A percentile compares a stretch with the other conserved stretches of the same genome.
Evolutionary conservation across 2,888 invertebrate species (phyloP).

Genomic region (Dolomedes plantarius): DNA sequence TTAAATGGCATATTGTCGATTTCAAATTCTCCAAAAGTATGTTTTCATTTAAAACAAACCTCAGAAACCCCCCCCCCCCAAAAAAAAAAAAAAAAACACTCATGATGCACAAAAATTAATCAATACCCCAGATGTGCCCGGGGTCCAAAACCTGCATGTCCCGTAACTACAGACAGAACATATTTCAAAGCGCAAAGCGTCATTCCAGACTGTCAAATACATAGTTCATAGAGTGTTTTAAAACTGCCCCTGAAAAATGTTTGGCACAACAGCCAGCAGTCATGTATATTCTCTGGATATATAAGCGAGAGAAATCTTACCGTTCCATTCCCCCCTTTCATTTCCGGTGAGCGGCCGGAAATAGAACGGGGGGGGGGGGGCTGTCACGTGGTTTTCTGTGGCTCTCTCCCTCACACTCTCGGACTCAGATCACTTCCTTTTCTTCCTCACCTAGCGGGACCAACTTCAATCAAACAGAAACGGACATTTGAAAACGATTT

Average conservation of each 20-base stretch:
- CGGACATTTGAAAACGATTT: conserved; percentile 62
- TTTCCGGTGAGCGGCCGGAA: conserved; percentile 66
- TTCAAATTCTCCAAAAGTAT: no score
- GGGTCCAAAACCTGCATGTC: no score
- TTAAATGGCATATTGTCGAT: no score
- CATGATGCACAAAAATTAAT: no score
- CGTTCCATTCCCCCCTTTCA: conserved; percentile 55
- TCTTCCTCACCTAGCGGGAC: conserved; percentile 59
- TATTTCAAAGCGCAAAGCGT: conserved; percentile 13
- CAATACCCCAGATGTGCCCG: no score
- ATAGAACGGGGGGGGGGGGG: conserved; percentile 56
- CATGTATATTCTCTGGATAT: conserved; percentile 65
- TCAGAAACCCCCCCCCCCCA: no score
- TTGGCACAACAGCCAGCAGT: conserved; percentile 50
- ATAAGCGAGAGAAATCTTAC: conserved; percentile 50
- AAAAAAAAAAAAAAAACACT: no score
- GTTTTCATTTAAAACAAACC: no score
- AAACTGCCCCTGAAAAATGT: conserved; percentile 57
- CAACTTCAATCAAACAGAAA: conserved; percentile 64
- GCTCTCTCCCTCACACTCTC: conserved; percentile 32
- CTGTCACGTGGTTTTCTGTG: conserved; percentile 39
- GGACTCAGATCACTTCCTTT: conserved; percentile 55
- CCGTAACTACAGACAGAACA: not conserved
- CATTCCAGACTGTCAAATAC: conserved; percentile 38
- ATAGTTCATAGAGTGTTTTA: conserved; percentile 50